Evolutionary conservation across 2,113 vertebrate species (phyloP).

Genomic region (Callionymus lyra): DNA sequence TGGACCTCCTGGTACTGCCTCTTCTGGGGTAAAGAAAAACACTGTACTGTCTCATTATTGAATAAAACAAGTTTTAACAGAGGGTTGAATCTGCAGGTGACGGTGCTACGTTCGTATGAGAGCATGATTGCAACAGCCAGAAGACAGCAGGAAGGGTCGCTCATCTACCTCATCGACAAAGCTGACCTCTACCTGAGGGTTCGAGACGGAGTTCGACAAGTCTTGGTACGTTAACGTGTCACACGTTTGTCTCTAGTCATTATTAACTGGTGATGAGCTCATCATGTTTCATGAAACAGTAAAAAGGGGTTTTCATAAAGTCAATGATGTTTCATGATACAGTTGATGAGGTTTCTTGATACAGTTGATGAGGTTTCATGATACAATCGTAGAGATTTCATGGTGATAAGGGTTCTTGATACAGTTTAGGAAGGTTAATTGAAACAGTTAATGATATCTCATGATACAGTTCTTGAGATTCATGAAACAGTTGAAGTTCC

Average conservation of each 20-base stretch:
- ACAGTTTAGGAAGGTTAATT: no score
- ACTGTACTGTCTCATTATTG: background rate
- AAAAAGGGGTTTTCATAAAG: no score
- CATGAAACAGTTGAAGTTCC: no score
- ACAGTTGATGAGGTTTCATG: no score
- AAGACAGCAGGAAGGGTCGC: slow-evolving; percentile 73
- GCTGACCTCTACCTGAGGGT: slow-evolving; percentile 82
- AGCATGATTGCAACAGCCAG: slow-evolving; percentile 69
- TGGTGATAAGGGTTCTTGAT: no score
- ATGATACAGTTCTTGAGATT: no score
- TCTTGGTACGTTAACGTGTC: slow-evolving; percentile 66
- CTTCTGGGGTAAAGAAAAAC: slow-evolving; percentile 74
- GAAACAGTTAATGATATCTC: no score
- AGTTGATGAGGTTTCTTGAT: no score
- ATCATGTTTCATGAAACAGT: no score
- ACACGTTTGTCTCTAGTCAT: background rate
- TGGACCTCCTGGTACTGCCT: slow-evolving; percentile 66
- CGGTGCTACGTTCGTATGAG: slow-evolving; percentile 72
- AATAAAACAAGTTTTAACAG: background rate
- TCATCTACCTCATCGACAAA: slow-evolving; percentile 74
- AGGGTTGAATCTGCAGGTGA: slow-evolving; percentile 64
- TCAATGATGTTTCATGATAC: no score
- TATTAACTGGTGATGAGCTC: no score
- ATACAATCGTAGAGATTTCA: no score
- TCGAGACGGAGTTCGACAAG: slow-evolving; percentile 75